These are phyloP conservation scores for Odontothrips loti DNA, from an alignment of 2,888 invertebrate genomes.

Conservation along the genomic window DNA sequence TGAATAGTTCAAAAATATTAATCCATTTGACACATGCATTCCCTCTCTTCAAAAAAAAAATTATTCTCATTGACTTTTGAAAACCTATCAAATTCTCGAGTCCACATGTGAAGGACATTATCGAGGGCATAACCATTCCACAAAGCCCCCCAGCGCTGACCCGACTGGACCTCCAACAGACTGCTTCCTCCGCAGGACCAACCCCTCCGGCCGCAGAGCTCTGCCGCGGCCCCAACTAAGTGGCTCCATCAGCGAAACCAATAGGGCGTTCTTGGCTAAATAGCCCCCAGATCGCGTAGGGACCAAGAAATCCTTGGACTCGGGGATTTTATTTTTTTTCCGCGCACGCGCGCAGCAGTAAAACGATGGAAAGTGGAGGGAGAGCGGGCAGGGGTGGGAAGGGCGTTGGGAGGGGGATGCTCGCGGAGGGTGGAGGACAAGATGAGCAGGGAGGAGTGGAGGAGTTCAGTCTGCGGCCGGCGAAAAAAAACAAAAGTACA, in stretches of 20 bases:
- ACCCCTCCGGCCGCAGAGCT: not conserved
- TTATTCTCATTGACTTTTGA: too few relatives aligned
- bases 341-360: not conserved
- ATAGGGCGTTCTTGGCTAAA: conserved; percentile 20
- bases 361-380: not conserved
- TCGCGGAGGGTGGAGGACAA: conserved; percentile 42
- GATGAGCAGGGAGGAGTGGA: too few relatives aligned
- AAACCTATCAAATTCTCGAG: too few relatives aligned
- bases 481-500: too few relatives aligned
- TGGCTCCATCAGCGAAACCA: conserved; percentile 22
- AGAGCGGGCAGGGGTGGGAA: conserved; percentile 31
- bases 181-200: not conserved
- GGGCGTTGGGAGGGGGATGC: conserved; percentile 34
- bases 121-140: too few relatives aligned
- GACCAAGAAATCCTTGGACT: conserved; percentile 1
- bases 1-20: too few relatives aligned
- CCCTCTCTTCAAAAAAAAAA: too few relatives aligned
- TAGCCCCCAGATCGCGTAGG: conserved; percentile 13
- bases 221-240: not conserved
- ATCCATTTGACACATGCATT: too few relatives aligned
- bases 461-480: too few relatives aligned
- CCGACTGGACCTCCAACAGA: not conserved
- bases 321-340: not conserved
- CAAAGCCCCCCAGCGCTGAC: too few relatives aligned
- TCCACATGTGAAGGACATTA: too few relatives aligned